A percentile compares a stretch with the other conserved stretches of the same genome.
These are phyloP conservation scores for Oithona nana DNA, from an alignment of 2,888 invertebrate genomes.

Conservation along the genomic window DNA sequence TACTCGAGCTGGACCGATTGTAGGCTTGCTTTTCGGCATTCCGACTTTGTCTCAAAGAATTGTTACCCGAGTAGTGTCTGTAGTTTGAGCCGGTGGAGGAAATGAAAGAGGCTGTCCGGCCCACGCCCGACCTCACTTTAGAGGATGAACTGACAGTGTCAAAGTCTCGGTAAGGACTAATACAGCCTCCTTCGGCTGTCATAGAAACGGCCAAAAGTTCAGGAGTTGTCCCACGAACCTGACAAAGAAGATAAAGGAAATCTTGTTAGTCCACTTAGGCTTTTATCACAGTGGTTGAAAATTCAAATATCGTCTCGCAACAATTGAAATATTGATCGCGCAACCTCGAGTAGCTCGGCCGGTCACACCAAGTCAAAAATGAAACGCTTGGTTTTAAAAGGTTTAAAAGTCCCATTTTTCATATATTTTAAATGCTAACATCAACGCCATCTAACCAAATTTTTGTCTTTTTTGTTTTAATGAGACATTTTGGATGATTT, in stretches of 20 bases:
- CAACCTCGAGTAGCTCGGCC: too few relatives aligned
- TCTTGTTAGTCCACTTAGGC: too few relatives aligned
- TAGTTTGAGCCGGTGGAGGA: not conserved
- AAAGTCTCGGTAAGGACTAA: not conserved
- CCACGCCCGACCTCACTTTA: not conserved
- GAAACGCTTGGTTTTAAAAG: too few relatives aligned
- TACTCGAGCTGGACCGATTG: not conserved
- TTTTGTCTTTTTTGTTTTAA: too few relatives aligned
- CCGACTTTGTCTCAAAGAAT: not conserved
- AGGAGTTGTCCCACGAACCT: not conserved
- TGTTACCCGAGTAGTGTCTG: not conserved
- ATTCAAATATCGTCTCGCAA: too few relatives aligned
- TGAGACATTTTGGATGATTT: too few relatives aligned
- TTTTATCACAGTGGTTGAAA: too few relatives aligned
- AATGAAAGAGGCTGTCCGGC: not conserved
- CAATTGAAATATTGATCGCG: not conserved
- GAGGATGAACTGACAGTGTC: not conserved
- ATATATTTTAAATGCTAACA: too few relatives aligned
- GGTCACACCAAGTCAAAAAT: too few relatives aligned
- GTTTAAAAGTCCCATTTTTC: too few relatives aligned
- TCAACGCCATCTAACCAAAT: too few relatives aligned
- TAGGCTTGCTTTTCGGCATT: too few relatives aligned
- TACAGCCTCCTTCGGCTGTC: not conserved
- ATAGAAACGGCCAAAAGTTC: not conserved
- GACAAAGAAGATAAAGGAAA: not conserved